Evolutionary conservation across 2,888 invertebrate species (phyloP), one percentile per base, ranked within the genome.

Genomic region (Loripinus fragilis): DNA sequence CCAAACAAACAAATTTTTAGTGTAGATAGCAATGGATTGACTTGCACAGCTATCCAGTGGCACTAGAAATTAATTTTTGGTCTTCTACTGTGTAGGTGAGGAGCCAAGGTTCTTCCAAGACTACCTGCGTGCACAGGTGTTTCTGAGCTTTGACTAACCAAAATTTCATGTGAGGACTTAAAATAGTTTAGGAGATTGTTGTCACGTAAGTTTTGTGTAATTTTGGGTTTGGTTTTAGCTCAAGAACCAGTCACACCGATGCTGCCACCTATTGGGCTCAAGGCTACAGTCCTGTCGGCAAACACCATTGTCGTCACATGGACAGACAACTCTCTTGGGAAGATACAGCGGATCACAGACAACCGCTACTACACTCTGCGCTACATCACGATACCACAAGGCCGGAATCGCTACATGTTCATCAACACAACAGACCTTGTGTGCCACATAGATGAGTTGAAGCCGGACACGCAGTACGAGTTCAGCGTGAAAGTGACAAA

Each of bases 261-360:
- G 85, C 95, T 96, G 89, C 97, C 98, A 20, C 98, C 98, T 0
- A 96, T 97, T 33, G 97, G 97, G 0, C 94, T 98, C 5, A 96
- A 93, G 94, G 98, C 98, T 0, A 97, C 97, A 80, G 97, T 99
- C 88, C 95, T 98, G 90, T 98, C 98, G 8, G 96, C 97, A 0
- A 96, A 96, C 1, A 97, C 98, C 0, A 98, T 98, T 0, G 97
- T 98, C 1, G 95, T 99, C 0, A 97, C 97, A 91, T 99, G 99
- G 99, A 97, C 97, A 0, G 99, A 99, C 93, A 97, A 97, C 2
- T 93, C 92, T 75, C 96, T 97, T n/a, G 95, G 98, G 25, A 96
- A 97, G 45, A 96, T 96, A 91, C 97, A 97, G 95, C 95, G 96
- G 86, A 96, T 97, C 45, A 96, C 96, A 12, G 98, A 98, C 94